phyloP scores from a whole-genome alignment of 2,113 vertebrate species.

The Phylloscopus whistleri region DNA sequence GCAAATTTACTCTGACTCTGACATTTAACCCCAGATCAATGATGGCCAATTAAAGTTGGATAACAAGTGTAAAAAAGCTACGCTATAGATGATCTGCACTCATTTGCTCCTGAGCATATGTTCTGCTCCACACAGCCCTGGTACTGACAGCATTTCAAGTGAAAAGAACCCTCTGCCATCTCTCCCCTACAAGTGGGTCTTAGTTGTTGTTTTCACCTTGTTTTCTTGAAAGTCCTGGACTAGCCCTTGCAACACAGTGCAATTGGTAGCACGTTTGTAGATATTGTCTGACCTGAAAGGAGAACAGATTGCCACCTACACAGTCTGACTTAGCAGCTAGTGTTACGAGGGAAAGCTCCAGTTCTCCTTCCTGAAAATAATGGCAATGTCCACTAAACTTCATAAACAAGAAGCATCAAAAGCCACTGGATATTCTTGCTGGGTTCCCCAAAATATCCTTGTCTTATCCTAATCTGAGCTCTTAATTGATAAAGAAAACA shows the following conservation, averaged over 20 bases:
- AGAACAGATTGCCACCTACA: not conserved
- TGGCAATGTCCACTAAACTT: not conserved
- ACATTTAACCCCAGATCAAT: not conserved
- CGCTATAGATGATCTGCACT: fast-evolving
- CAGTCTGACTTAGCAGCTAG: not conserved
- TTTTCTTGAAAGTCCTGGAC: not conserved
- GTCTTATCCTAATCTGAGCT: not conserved
- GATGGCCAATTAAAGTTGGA: fast-evolving
- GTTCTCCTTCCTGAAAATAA: not conserved
- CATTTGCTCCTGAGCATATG: fast-evolving
- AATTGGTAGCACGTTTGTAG: not conserved
- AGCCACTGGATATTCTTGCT: not conserved
- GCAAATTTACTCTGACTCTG: not conserved
- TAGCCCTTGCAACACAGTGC: not conserved
- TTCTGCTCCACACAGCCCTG: not conserved
- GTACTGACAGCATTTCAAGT: not conserved
- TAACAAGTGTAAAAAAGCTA: not conserved
- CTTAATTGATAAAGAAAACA: not conserved
- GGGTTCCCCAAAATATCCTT: not conserved
- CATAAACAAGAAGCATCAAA: not conserved
- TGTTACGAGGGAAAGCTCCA: not conserved
- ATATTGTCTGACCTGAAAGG: not conserved
- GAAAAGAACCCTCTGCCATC: not conserved
- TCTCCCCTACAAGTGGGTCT: not conserved
- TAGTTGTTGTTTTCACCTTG: not conserved